phyloP scores from a whole-genome alignment of 2,888 invertebrate genomes.

The Phasia obesa region DNA sequence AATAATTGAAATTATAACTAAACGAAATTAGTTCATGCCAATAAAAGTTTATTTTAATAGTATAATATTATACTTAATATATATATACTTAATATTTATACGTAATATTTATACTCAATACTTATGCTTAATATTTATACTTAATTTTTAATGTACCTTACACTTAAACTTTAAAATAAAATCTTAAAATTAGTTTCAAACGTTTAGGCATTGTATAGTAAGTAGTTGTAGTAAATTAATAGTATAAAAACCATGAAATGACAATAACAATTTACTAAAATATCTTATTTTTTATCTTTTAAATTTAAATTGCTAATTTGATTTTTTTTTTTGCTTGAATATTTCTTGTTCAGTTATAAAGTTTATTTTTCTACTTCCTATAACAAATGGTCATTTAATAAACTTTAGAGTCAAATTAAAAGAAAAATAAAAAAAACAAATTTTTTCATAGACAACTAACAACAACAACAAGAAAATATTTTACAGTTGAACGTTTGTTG shows the following conservation, averaged over 20 bases:
- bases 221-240: constrained; percentile 30
- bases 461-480: constrained; percentile 28
- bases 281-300: constrained; percentile 37
- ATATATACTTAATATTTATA: too few relatives aligned
- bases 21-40: too few relatives aligned
- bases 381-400: constrained; percentile 64
- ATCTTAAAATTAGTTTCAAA: constrained; percentile 23
- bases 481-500: constrained; percentile 29
- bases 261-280: constrained; percentile 38
- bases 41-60: too few relatives aligned
- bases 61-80: too few relatives aligned
- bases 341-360: constrained; percentile 12
- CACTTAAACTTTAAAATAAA: background rate
- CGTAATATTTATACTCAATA: too few relatives aligned
- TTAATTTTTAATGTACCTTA: background rate
- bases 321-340: constrained; percentile 30
- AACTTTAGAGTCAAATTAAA: constrained; percentile 24
- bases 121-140: too few relatives aligned
- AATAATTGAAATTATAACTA: too few relatives aligned
- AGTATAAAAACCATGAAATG: constrained; percentile 43
- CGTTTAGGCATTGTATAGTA: constrained; percentile 35
- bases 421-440: constrained; percentile 3
- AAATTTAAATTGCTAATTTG: constrained; percentile 67
- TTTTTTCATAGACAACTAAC: background rate
- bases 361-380: constrained; percentile 37